Evolutionary conservation across 2,113 vertebrate species (phyloP).

Genomic region (Crocuta crocuta): DNA sequence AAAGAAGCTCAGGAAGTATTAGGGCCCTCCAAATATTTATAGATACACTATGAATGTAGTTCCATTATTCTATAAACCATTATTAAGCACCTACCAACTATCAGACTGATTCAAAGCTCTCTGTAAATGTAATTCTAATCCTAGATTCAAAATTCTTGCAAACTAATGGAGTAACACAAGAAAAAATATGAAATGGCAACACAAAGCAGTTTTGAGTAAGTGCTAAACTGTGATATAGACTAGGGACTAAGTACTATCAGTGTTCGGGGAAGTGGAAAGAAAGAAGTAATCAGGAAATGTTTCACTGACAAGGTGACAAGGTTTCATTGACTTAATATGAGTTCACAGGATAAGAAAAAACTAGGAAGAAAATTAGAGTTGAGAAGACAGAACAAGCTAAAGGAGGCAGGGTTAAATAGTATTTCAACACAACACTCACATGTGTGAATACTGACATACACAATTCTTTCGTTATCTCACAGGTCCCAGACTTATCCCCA

Average conservation of each 20-base stretch:
- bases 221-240: slow-evolving; percentile 15
- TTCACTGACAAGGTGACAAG: not conserved
- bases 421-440: not conserved
- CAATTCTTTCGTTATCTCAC: not conserved
- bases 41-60: not conserved
- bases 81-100: not conserved
- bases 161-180: not conserved
- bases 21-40: not conserved
- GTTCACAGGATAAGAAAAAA: not conserved
- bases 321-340: not conserved
- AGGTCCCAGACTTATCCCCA: not conserved
- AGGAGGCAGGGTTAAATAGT: not conserved
- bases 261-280: slow-evolving; percentile 47
- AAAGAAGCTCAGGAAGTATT: not conserved
- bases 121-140: slow-evolving; percentile 29
- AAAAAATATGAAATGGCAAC: slow-evolving; percentile 32
- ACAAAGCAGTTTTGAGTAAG: not conserved
- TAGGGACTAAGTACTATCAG: not conserved
- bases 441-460: not conserved
- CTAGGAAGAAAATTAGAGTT: slow-evolving; percentile 20
- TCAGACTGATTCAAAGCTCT: not conserved
- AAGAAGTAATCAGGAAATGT: slow-evolving; percentile 28
- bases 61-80: not conserved
- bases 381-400: not conserved
- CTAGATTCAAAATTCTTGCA: not conserved